A percentile compares a stretch with the other conserved stretches of the same genome.
Conservation (phyloP, 2,113 vertebrate species). For the Setophaga petechia region DNA sequence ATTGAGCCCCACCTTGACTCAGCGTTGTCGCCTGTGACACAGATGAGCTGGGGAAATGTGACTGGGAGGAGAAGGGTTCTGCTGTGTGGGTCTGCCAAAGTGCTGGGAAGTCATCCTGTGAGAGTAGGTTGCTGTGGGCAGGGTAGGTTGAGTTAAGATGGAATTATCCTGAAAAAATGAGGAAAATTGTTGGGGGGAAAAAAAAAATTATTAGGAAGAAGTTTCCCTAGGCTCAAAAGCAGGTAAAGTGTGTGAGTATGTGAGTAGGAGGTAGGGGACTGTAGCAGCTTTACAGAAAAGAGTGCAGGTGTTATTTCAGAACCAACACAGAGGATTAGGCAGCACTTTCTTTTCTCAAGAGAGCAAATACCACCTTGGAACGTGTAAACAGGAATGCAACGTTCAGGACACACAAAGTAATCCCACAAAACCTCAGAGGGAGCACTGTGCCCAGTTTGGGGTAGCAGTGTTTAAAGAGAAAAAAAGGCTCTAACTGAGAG, state of each 20-base stretch:
- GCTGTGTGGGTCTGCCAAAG: neutral
- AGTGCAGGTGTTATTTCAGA: neutral
- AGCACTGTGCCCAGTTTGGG: neutral
- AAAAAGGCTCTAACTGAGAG: neutral
- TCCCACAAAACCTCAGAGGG: neutral
- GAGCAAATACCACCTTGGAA: neutral
- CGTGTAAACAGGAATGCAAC: neutral
- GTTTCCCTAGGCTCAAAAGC: neutral
- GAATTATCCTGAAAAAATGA: neutral
- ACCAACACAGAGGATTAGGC: neutral
- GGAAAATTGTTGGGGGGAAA: neutral
- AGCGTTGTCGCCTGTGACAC: accelerated
- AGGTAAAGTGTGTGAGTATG: neutral
- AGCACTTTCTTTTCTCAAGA: neutral
- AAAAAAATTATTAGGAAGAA: neutral
- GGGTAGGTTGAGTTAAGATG: neutral
- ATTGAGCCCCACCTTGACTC: neutral
- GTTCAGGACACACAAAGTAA: neutral
- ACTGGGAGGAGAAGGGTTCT: neutral
- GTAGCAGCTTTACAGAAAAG: neutral
- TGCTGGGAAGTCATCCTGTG: neutral
- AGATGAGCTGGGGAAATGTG: neutral
- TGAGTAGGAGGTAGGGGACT: neutral
- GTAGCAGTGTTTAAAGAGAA: neutral
- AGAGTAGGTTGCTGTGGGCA: neutral